These are phyloP conservation scores for Dicyrtomina minuta DNA, from an alignment of 2,888 invertebrate genomes.

Conservation along the genomic window DNA sequence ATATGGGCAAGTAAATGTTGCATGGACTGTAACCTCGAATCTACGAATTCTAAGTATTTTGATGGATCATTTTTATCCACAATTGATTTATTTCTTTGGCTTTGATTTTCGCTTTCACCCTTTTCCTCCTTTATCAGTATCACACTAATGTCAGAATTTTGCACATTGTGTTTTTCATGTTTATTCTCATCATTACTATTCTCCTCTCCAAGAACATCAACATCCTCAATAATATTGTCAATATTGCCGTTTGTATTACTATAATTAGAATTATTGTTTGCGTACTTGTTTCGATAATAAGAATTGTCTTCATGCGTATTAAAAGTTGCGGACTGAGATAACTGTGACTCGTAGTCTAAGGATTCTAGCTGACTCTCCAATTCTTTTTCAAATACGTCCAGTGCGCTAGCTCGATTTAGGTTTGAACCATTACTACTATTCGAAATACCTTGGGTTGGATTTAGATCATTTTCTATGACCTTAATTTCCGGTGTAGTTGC, in stretches of 20 bases:
- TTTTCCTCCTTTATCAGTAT: not conserved
- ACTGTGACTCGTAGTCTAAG: not conserved
- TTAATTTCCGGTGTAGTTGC: no score
- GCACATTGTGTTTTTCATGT: not conserved
- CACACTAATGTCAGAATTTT: not conserved
- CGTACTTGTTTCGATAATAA: not conserved
- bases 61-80: conserved; percentile 1
- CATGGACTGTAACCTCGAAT: conserved; percentile 6
- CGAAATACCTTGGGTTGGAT: not conserved
- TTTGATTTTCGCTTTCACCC: not conserved
- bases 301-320: not conserved
- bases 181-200: no score
- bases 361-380: conserved; percentile 15
- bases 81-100: not conserved
- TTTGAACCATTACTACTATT: not conserved
- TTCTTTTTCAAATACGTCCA: conserved; percentile 22
- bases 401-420: conserved; percentile 2
- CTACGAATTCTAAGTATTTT: conserved; percentile 11
- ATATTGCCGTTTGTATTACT: not conserved
- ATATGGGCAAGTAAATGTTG: conserved; percentile 9
- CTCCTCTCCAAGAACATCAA: not conserved
- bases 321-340: not conserved
- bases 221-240: not conserved
- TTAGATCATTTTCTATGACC: not conserved
- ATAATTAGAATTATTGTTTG: not conserved